A percentile compares a stretch with the other conserved stretches of the same genome.
Evolutionary conservation across 2,797 vertebrate genomes (phyloP).

Genomic region (Antrozous pallidus): DNA sequence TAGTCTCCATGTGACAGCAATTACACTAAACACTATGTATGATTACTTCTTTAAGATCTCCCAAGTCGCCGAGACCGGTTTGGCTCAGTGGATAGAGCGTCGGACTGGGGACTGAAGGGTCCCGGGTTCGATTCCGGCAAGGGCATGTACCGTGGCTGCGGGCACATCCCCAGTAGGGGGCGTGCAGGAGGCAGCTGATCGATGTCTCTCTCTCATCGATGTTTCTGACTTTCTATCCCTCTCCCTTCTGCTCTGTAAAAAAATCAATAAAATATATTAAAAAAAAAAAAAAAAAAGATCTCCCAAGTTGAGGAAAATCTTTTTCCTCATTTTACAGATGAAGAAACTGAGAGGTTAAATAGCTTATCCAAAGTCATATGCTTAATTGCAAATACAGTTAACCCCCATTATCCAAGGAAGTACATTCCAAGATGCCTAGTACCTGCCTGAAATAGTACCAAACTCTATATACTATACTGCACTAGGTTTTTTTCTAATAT

Average conservation of each 20-base stretch:
- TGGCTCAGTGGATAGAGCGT: no score
- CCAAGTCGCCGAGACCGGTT: no score
- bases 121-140: no score
- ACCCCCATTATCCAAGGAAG: neutral
- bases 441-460: neutral
- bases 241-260: no score
- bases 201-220: no score
- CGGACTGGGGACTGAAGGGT: no score
- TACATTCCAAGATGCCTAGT: neutral
- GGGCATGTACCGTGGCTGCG: no score
- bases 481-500: neutral
- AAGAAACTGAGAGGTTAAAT: neutral
- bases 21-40: neutral
- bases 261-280: no score
- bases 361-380: neutral
- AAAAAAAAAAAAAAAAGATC: no score
- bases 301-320: neutral
- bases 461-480: neutral
- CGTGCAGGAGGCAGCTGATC: no score
- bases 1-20: neutral
- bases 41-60: neutral
- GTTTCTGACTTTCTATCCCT: no score
- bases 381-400: neutral
- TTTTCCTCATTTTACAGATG: neutral
- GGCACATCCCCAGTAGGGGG: no score